Conservation (phyloP, 2,113 vertebrate species). For the Aythya baeri region DNA sequence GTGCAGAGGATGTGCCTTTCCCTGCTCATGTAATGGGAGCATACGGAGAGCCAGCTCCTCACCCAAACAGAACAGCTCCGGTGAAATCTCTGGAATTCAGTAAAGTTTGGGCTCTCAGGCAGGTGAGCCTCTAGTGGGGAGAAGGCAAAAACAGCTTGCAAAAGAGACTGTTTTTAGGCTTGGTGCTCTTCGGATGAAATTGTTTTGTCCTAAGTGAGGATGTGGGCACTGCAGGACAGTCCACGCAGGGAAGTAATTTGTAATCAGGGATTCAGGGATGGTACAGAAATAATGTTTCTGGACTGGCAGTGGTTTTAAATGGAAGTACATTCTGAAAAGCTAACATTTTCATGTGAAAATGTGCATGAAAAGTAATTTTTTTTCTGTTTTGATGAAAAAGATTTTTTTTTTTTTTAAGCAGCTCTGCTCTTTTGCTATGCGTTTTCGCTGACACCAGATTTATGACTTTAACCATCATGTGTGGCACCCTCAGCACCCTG, state of each 20-base stretch:
- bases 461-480: not conserved
- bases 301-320: not conserved
- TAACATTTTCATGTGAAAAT: not conserved
- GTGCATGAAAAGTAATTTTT: not conserved
- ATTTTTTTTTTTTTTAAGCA: not conserved
- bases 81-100: not conserved
- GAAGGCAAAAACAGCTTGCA: not conserved
- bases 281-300: not conserved
- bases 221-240: not conserved
- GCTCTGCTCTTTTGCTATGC: not conserved
- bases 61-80: not conserved
- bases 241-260: not conserved
- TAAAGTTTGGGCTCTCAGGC: not conserved
- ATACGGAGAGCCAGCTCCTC: not conserved
- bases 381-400: not conserved
- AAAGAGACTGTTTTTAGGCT: not conserved
- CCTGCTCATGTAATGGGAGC: rapidly evolving
- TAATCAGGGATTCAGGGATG: too few relatives aligned
- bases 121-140: not conserved
- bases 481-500: not conserved
- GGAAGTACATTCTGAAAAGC: not conserved
- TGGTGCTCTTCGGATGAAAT: not conserved
- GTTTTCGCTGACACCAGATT: not conserved
- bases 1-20: not conserved
- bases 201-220: not conserved